A percentile compares a stretch with the other conserved stretches of the same genome.
Conservation (phyloP, 2,113 vertebrate species). For the Crotophaga sulcirostris region DNA sequence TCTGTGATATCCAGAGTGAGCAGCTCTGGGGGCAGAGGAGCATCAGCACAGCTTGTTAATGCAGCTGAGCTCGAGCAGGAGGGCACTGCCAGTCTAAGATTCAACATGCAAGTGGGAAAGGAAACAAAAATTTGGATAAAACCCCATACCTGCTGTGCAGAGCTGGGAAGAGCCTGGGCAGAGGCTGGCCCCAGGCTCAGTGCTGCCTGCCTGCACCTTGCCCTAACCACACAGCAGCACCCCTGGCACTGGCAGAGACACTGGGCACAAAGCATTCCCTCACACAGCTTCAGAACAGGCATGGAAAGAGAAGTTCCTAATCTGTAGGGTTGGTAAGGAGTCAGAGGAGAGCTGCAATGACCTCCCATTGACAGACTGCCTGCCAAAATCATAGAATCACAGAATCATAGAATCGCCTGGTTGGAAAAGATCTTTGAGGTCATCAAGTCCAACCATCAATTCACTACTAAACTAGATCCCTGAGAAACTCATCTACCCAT, state of each 20-base stretch:
- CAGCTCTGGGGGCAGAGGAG: rapidly evolving
- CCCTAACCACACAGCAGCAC: not conserved
- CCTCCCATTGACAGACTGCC: not conserved
- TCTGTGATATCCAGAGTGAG: not conserved
- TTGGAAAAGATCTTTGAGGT: too few relatives aligned
- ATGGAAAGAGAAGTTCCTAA: not conserved
- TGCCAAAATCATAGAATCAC: too few relatives aligned
- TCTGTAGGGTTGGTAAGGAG: not conserved
- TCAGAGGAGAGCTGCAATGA: not conserved
- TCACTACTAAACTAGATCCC: too few relatives aligned
- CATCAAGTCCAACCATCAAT: too few relatives aligned
- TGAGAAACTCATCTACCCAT: too few relatives aligned
- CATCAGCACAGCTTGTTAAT: not conserved
- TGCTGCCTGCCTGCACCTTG: not conserved
- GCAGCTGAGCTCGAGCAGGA: not conserved
- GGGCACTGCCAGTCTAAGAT: not conserved
- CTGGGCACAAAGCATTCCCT: not conserved
- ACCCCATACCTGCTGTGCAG: rapidly evolving
- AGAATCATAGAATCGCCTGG: too few relatives aligned
- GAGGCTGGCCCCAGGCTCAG: not conserved
- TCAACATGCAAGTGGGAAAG: not conserved
- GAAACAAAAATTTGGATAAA: not conserved
- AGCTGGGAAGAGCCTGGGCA: not conserved
- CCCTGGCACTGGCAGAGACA: not conserved
- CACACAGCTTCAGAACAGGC: rapidly evolving